Percentiles rank a stretch among this genome's conserved stretches.
These are phyloP conservation scores for Xylota segnis DNA, from an alignment of 2,888 invertebrate species.

Conservation along the genomic window DNA sequence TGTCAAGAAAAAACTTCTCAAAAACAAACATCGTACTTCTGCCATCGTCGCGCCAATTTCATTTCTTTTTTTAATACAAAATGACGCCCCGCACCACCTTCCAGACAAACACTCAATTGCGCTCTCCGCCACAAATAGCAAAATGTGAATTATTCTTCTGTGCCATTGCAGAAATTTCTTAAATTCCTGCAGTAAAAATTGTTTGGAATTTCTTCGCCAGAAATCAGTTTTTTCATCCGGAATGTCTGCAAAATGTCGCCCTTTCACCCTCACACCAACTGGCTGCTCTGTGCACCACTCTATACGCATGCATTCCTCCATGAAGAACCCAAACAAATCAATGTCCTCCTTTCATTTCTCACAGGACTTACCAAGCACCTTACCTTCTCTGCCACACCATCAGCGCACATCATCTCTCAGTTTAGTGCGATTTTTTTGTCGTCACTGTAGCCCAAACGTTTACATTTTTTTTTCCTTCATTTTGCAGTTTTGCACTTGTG, in stretches of 20 bases:
- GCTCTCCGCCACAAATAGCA: not conserved
- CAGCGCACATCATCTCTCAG: not conserved
- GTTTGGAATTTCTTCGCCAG: constrained; percentile 2
- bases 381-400: constrained; percentile 9
- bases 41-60: too few relatives aligned
- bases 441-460: constrained; percentile 6
- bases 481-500: constrained; percentile 53
- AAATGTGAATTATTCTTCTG: not conserved
- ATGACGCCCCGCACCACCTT: too few relatives aligned
- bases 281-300: not conserved
- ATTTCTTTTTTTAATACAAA: too few relatives aligned
- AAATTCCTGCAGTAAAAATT: constrained; percentile 1
- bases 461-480: constrained; percentile 28
- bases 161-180: not conserved
- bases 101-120: too few relatives aligned
- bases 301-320: constrained; percentile 57
- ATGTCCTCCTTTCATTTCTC: constrained; percentile 65
- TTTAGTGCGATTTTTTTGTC: not conserved
- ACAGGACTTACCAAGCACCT: constrained; percentile 40
- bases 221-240: constrained; percentile 31
- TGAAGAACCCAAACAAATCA: constrained; percentile 75
- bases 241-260: constrained; percentile 51
- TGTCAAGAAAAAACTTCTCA: too few relatives aligned
- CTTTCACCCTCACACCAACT: constrained; percentile 1
- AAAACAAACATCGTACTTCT: too few relatives aligned